These are phyloP conservation scores for Sardina pilchardus DNA, from an alignment of 2,113 vertebrate species.

Conservation along the genomic window DNA sequence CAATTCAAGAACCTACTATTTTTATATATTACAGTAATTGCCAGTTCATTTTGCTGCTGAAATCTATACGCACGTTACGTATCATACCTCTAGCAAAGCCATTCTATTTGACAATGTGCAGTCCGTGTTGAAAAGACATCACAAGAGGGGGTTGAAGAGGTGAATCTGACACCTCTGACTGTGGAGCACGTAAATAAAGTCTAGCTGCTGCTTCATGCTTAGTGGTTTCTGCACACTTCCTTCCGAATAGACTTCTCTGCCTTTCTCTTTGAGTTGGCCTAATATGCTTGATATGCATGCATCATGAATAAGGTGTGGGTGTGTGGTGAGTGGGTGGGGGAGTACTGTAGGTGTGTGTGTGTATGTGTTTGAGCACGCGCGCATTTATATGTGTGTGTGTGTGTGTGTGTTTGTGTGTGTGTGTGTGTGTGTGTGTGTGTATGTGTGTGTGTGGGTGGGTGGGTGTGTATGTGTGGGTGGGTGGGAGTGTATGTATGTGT, in stretches of 20 bases:
- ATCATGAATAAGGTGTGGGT: background rate
- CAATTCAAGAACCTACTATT: background rate
- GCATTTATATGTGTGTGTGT: background rate
- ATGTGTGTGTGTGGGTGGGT: background rate
- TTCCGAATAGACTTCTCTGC: constrained; percentile 40
- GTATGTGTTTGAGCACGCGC: too few relatives aligned
- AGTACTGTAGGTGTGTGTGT: background rate
- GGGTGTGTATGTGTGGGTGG: background rate
- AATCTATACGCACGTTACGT: background rate
- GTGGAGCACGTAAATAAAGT: constrained; percentile 47
- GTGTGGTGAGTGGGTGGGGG: background rate
- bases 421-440: background rate
- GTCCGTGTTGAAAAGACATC: background rate
- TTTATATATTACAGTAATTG: background rate
- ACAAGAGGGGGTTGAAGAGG: background rate
- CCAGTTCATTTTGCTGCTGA: background rate
- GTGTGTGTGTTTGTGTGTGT: background rate
- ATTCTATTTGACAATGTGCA: background rate
- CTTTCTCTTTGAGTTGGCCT: constrained; percentile 29
- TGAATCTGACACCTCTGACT: constrained; percentile 7
- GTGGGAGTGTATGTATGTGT: background rate
- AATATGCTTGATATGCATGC: background rate
- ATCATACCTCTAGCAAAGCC: background rate
- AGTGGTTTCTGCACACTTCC: constrained; percentile 75
- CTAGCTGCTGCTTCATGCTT: constrained; percentile 55